Evolutionary conservation across 2,113 vertebrate genomes (phyloP).

Genomic region (Cardinalis cardinalis): DNA sequence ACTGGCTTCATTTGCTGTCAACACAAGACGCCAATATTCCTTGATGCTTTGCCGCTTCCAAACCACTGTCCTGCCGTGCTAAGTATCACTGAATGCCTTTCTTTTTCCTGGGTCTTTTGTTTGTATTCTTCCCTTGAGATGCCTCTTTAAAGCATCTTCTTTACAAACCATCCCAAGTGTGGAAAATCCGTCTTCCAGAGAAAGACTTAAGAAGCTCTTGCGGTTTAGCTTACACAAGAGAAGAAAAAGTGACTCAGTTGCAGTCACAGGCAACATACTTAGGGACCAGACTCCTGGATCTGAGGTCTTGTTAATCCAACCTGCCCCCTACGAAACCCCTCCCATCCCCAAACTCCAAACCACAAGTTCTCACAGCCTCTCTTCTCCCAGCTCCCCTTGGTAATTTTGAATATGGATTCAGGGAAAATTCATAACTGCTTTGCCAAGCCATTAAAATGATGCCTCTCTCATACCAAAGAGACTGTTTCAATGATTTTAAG

Average conservation of each 20-base stretch:
- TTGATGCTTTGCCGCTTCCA: neutral
- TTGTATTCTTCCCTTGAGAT: neutral
- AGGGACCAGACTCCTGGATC: neutral
- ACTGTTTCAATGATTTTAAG: neutral
- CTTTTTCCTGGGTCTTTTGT: neutral
- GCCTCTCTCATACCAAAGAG: neutral
- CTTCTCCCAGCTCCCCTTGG: fast-evolving
- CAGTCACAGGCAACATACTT: neutral
- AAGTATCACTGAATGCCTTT: neutral
- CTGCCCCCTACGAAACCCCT: fast-evolving
- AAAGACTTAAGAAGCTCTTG: neutral
- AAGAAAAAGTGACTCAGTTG: neutral
- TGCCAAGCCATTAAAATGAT: neutral
- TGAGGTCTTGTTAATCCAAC: neutral
- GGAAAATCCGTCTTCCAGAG: neutral
- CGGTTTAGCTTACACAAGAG: neutral
- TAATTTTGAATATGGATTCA: neutral
- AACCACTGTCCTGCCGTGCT: neutral
- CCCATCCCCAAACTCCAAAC: neutral
- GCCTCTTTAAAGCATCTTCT: neutral
- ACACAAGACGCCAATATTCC: neutral
- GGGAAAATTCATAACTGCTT: neutral
- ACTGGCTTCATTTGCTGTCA: neutral
- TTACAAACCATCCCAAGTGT: neutral
- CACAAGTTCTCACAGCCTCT: neutral